Conservation (phyloP, 2,113 vertebrate genomes). For the Sturnus vulgaris region DNA sequence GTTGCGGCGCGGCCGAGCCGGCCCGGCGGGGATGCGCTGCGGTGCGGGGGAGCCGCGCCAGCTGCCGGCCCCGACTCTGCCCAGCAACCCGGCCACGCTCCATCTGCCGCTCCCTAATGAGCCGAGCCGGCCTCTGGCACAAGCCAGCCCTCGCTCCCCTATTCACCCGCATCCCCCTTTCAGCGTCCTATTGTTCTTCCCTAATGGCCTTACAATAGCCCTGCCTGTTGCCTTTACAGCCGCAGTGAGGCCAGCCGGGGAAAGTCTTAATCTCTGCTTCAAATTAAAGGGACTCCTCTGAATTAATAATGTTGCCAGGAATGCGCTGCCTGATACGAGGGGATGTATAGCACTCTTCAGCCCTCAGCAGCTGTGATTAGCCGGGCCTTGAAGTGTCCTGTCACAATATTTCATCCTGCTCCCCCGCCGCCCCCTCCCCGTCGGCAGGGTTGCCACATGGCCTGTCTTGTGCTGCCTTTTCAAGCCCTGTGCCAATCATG, state of each 20-base stretch:
- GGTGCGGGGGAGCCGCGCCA: background rate
- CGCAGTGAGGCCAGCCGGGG: constrained; percentile 38
- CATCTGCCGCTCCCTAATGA: constrained; percentile 79
- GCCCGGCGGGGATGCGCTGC: background rate
- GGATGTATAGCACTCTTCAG: constrained; percentile 53
- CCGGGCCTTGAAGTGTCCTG: constrained; percentile 63
- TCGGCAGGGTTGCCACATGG: constrained; percentile 60
- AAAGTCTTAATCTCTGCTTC: constrained; percentile 61
- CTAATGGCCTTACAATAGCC: constrained; percentile 76
- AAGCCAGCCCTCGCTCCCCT: constrained; percentile 72
- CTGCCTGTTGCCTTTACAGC: constrained; percentile 76
- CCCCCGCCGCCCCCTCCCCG: background rate
- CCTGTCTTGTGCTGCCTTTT: constrained; percentile 62
- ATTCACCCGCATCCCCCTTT: constrained; percentile 72
- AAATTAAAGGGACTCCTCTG: constrained; percentile 67
- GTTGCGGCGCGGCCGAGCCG: background rate
- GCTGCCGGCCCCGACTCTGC: constrained; percentile 65
- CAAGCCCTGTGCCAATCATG: constrained; percentile 57
- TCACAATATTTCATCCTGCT: constrained; percentile 68
- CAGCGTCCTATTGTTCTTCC: constrained; percentile 73
- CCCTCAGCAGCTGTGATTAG: constrained; percentile 69
- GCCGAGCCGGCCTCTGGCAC: constrained; percentile 69
- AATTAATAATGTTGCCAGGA: constrained; percentile 71
- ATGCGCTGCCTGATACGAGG: constrained; percentile 52
- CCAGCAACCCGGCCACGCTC: constrained; percentile 75